A percentile compares a stretch with the other conserved stretches of the same genome.
These are phyloP conservation scores for Hyposmocoma kahamanoa DNA, from an alignment of 1,140 invertebrate species.

Conservation along the genomic window DNA sequence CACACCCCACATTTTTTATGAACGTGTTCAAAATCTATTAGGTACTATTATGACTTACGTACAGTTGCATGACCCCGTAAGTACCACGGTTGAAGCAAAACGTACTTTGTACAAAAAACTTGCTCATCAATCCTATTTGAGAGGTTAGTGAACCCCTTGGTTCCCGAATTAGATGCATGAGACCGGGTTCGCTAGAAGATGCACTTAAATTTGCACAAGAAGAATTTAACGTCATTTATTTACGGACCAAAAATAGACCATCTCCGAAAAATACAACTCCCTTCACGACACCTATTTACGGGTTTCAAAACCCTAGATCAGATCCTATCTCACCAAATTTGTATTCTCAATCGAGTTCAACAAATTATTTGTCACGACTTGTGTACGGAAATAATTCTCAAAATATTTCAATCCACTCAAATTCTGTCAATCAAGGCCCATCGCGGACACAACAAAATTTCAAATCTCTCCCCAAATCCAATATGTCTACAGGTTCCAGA, in stretches of 20 bases:
- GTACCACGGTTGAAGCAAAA: slow-evolving; percentile 4
- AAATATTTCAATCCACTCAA: not conserved
- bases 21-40: slow-evolving; percentile 1
- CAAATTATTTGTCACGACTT: not conserved
- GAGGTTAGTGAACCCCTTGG: slow-evolving; percentile 7
- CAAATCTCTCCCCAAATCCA: slow-evolving; percentile 2
- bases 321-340: too few relatives aligned
- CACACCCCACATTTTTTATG: slow-evolving; percentile 2
- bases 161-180: slow-evolving; percentile 5
- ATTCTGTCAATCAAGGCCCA: not conserved
- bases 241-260: not conserved
- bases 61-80: not conserved
- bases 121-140: not conserved
- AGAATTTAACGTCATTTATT: slow-evolving; percentile 3
- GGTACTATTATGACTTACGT: slow-evolving; percentile 3
- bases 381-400: not conserved
- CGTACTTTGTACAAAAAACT: slow-evolving; percentile 2
- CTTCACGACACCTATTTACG: not conserved
- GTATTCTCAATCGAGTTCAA: not conserved
- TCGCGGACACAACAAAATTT: slow-evolving; percentile 3
- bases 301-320: too few relatives aligned
- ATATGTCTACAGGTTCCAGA: slow-evolving; percentile 5
- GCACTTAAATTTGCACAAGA: not conserved
- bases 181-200: slow-evolving; percentile 5
- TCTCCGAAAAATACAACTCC: not conserved